Conservation (phyloP, 2,888 invertebrate species). For the Panorpa germanica region DNA sequence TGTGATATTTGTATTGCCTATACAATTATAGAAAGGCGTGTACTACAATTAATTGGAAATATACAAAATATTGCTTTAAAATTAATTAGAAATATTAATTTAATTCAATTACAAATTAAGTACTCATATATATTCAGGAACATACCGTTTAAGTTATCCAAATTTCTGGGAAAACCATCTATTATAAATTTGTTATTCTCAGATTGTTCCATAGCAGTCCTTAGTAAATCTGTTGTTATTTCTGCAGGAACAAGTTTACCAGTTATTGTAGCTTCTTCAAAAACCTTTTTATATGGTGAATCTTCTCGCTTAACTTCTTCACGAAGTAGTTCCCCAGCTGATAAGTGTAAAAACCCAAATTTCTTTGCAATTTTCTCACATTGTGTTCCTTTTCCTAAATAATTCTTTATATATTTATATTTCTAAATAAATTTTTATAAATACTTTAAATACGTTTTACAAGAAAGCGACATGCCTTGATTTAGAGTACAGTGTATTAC, state of each 20-base stretch:
- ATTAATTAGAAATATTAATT: too few relatives aligned
- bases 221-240: slow-evolving; percentile 87
- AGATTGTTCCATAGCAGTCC: slow-evolving; percentile 58
- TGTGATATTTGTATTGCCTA: too few relatives aligned
- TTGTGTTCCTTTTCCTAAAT: slow-evolving; percentile 98
- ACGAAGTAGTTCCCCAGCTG: slow-evolving; percentile 85
- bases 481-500: too few relatives aligned
- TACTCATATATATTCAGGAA: too few relatives aligned
- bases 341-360: slow-evolving; percentile 67
- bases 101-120: too few relatives aligned
- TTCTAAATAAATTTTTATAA: too few relatives aligned
- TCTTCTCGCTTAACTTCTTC: slow-evolving; percentile 73
- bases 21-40: too few relatives aligned
- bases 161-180: slow-evolving; percentile 96
- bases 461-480: too few relatives aligned
- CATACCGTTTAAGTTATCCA: slow-evolving; percentile 89
- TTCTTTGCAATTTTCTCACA: slow-evolving; percentile 72
- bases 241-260: slow-evolving; percentile 96
- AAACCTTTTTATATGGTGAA: slow-evolving; percentile 78
- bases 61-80: too few relatives aligned
- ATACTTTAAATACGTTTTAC: too few relatives aligned
- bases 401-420: too few relatives aligned
- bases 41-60: too few relatives aligned
- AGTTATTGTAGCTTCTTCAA: slow-evolving; percentile 78
- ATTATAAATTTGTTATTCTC: slow-evolving; percentile 66